These are phyloP conservation scores for Silurus meridionalis DNA, from an alignment of 2,113 vertebrate species.

Conservation along the genomic window DNA sequence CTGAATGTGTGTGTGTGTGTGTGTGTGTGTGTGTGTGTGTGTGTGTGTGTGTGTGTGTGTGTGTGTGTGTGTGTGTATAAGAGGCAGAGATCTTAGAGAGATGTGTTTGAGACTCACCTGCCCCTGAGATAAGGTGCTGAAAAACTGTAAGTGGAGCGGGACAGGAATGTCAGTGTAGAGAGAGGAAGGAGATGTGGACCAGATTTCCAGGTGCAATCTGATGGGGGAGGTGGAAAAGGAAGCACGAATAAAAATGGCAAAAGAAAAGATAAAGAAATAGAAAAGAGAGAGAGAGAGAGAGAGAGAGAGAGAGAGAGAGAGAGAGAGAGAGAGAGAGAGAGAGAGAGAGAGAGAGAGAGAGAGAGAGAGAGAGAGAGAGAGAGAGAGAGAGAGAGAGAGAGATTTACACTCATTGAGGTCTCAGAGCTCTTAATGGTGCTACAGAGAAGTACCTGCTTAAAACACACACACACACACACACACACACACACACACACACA, in stretches of 20 bases:
- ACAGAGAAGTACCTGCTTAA: constrained; percentile 1
- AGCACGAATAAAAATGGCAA: background rate
- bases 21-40: constrained; percentile 41
- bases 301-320: background rate
- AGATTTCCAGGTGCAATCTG: constrained; percentile 37
- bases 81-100: constrained; percentile 24
- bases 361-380: background rate
- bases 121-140: constrained; percentile 40
- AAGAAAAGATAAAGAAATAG: too few relatives aligned
- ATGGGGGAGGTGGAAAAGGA: background rate
- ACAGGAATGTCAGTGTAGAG: constrained; percentile 40
- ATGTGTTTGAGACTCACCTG: constrained; percentile 34
- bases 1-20: constrained; percentile 28
- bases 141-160: constrained; percentile 44
- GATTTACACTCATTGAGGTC: background rate
- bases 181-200: background rate
- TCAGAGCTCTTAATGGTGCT: background rate
- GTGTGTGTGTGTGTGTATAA: constrained; percentile 41
- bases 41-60: constrained; percentile 33
- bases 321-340: too few relatives aligned
- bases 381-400: background rate
- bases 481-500: background rate
- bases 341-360: background rate
- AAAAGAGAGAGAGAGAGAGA: background rate
- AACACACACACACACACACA: background rate